These are phyloP conservation scores for Drosophila tsacasi DNA, from an alignment of 1,140 invertebrate species.

Conservation along the genomic window DNA sequence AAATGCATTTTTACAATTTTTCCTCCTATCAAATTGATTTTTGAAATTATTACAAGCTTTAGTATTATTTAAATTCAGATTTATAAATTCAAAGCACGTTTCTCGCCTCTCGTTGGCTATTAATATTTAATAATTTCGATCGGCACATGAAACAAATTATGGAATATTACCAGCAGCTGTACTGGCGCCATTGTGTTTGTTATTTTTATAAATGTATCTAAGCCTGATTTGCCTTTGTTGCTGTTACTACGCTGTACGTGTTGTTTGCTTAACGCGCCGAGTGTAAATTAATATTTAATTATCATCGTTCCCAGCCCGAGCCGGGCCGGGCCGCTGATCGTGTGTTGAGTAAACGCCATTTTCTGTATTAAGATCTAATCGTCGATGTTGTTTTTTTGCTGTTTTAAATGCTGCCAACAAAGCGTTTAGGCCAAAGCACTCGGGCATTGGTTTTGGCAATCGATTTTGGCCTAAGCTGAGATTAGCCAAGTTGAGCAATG, in stretches of 20 bases:
- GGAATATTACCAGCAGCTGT: slow-evolving; percentile 52
- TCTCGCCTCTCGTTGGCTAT: slow-evolving; percentile 56
- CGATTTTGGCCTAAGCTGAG: slow-evolving; percentile 22
- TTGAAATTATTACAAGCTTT: slow-evolving; percentile 31
- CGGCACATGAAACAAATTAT: slow-evolving; percentile 71
- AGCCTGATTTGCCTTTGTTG: slow-evolving; percentile 16
- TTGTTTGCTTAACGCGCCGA: slow-evolving; percentile 77
- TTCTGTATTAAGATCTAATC: slow-evolving; percentile 75
- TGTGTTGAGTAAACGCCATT: slow-evolving; percentile 65
- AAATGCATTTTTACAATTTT: slow-evolving; percentile 41
- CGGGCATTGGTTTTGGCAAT: slow-evolving; percentile 35
- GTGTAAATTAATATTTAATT: slow-evolving; percentile 84
- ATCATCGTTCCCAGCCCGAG: slow-evolving; percentile 59
- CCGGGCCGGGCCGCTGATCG: slow-evolving; percentile 23
- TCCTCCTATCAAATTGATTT: slow-evolving; percentile 36
- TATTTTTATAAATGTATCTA: slow-evolving; percentile 7
- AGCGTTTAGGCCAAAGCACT: slow-evolving; percentile 40
- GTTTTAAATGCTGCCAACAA: slow-evolving; percentile 53
- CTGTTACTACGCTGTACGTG: slow-evolving; percentile 58
- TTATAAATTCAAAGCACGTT: slow-evolving; percentile 69
- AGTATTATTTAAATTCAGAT: slow-evolving; percentile 67
- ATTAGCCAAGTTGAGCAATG: slow-evolving; percentile 32
- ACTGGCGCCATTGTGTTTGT: slow-evolving; percentile 36
- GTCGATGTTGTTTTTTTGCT: slow-evolving; percentile 35
- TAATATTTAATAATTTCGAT: slow-evolving; percentile 76